Conservation (phyloP, 2,797 vertebrate species). For the Melanotaenia boesemani region DNA sequence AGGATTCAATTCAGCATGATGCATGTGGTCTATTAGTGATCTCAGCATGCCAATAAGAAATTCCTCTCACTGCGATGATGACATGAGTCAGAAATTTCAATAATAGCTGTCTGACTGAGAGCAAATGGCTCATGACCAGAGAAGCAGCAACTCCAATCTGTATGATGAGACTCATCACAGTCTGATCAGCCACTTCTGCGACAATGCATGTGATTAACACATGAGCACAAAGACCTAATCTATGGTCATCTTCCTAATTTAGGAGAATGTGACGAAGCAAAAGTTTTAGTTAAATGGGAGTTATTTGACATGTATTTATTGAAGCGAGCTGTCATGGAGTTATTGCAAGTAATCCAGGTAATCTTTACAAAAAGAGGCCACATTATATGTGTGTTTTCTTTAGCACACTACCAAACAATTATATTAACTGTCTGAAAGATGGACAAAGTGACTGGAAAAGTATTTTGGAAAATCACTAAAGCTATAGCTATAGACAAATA, state of each 20-base stretch:
- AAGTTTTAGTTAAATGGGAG: background rate
- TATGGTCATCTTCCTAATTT: background rate
- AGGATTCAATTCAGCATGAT: background rate
- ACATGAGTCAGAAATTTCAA: constrained; percentile 13
- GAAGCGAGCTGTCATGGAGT: background rate
- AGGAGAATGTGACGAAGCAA: constrained; percentile 3
- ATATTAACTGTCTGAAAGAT: too few species aligned
- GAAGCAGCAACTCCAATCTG: background rate
- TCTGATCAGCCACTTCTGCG: constrained; percentile 23
- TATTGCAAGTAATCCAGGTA: background rate
- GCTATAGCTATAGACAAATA: too few species aligned
- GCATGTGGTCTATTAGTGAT: background rate
- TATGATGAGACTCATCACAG: constrained; percentile 29
- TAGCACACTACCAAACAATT: background rate
- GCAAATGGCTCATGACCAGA: constrained; percentile 15
- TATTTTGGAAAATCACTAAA: too few species aligned
- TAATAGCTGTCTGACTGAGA: constrained; percentile 3
- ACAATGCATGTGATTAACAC: constrained; percentile 26
- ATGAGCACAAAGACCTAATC: background rate
- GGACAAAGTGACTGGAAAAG: too few species aligned
- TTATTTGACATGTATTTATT: constrained; percentile 7
- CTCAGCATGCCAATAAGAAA: background rate
- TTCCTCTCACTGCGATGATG: background rate
- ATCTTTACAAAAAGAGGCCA: background rate
- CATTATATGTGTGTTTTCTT: background rate